Conservation (phyloP, 2,797 vertebrate genomes). For the Kryptopterus vitreolus region DNA sequence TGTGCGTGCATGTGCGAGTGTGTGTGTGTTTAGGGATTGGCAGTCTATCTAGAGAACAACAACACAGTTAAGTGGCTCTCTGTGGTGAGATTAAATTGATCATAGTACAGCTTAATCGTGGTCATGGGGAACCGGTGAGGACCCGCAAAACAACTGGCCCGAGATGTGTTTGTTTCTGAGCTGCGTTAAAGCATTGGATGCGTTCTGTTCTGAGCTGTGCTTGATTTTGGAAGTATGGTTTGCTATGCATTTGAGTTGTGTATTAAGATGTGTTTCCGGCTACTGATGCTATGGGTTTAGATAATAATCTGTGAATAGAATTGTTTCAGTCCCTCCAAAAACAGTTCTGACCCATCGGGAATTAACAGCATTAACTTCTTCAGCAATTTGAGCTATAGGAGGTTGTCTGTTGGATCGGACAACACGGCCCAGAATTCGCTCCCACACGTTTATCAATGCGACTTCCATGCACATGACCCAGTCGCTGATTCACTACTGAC, state of each 20-base stretch:
- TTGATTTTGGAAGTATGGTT: neutral
- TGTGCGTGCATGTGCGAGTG: slow-evolving; percentile 14
- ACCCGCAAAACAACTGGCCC: no score
- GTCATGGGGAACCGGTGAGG: slow-evolving; percentile 12
- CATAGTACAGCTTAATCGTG: slow-evolving; percentile 13
- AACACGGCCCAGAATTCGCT: no score
- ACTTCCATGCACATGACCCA: no score
- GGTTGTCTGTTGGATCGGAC: no score
- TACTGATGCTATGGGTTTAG: neutral
- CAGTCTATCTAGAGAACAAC: slow-evolving; percentile 6
- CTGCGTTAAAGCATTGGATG: neutral
- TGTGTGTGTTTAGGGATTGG: slow-evolving; percentile 12
- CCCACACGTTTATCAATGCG: no score
- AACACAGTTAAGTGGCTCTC: slow-evolving; percentile 28
- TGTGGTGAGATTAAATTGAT: slow-evolving; percentile 30
- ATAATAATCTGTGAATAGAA: no score
- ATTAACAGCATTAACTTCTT: no score
- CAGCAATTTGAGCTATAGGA: no score
- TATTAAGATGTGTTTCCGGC: neutral
- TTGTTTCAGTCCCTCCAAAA: no score
- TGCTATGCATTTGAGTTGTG: neutral
- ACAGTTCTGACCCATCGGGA: no score
- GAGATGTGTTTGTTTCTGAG: neutral
- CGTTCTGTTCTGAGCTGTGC: neutral
- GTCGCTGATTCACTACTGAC: no score